Percentiles rank a stretch among this genome's conserved stretches.
Evolutionary conservation across 1,140 invertebrate species (phyloP).

Genomic region (Drosophila elegans): DNA sequence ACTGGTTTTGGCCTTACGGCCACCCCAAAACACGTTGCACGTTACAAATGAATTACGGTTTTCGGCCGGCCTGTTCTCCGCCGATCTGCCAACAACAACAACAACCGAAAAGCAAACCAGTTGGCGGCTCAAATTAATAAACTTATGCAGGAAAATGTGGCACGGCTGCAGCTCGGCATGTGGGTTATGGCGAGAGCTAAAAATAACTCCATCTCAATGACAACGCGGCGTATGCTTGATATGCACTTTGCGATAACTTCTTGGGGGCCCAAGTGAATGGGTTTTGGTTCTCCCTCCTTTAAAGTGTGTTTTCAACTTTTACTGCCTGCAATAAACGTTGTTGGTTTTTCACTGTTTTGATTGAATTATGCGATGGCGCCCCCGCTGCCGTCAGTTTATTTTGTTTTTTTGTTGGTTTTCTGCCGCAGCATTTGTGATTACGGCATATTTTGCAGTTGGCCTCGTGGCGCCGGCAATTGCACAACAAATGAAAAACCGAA

Average conservation of each 20-base stretch:
- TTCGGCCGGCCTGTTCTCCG: slow-evolving; percentile 32
- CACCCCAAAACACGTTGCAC: slow-evolving; percentile 64
- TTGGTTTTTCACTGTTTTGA: slow-evolving; percentile 58
- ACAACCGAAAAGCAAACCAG: slow-evolving; percentile 45
- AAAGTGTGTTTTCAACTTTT: slow-evolving; percentile 71
- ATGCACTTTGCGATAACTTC: slow-evolving; percentile 58
- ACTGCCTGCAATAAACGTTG: slow-evolving; percentile 27
- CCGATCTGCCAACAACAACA: slow-evolving; percentile 7
- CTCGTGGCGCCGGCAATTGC: slow-evolving; percentile 77
- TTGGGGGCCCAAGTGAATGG: slow-evolving; percentile 62
- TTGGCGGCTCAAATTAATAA: slow-evolving; percentile 76
- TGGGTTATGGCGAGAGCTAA: slow-evolving; percentile 64
- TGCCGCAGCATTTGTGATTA: slow-evolving; percentile 58
- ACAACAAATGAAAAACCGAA: slow-evolving; percentile 74
- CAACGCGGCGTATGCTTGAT: slow-evolving; percentile 78
- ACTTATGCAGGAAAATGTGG: slow-evolving; percentile 63
- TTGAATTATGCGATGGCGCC: slow-evolving; percentile 72
- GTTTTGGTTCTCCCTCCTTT: slow-evolving; percentile 11
- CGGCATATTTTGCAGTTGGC: slow-evolving; percentile 78
- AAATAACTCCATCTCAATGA: slow-evolving; percentile 72
- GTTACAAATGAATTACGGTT: slow-evolving; percentile 75
- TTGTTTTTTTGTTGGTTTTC: slow-evolving; percentile 7
- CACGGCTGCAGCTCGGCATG: slow-evolving; percentile 48
- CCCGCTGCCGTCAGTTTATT: slow-evolving; percentile 24
- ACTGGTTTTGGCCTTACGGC: slow-evolving; percentile 56